A percentile compares a stretch with the other conserved stretches of the same genome.
These are phyloP conservation scores for Drosophila pseudotalamancana DNA, from an alignment of 2,888 invertebrate species.

Conservation along the genomic window DNA sequence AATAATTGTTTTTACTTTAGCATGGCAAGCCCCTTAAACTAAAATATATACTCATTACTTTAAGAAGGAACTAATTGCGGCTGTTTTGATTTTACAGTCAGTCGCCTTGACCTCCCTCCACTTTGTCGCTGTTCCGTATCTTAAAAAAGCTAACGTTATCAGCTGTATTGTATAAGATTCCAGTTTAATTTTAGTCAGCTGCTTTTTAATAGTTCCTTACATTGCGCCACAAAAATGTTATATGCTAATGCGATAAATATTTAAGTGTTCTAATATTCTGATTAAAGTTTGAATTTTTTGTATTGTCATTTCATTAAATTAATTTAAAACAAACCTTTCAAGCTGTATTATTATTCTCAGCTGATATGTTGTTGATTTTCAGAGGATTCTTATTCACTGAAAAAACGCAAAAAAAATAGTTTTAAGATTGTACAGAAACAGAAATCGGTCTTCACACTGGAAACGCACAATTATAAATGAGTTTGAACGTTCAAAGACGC, in stretches of 20 bases:
- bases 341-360: neutral
- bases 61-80: no score
- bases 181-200: constrained; percentile 32
- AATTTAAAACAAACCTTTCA: constrained; percentile 36
- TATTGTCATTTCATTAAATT: neutral
- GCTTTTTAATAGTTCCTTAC: constrained; percentile 9
- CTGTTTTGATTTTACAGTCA: no score
- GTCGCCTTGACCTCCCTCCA: neutral
- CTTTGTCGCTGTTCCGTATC: neutral
- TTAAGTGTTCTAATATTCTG: constrained; percentile 4
- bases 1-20: no score
- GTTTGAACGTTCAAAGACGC: constrained; percentile 20
- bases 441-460: constrained; percentile 83
- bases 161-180: constrained; percentile 15
- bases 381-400: constrained; percentile 5
- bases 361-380: neutral
- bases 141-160: constrained; percentile 7
- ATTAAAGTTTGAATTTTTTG: neutral
- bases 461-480: constrained; percentile 80
- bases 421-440: constrained; percentile 31
- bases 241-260: constrained; percentile 18
- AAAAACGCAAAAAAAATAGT: neutral
- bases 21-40: no score
- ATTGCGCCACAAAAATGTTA: constrained; percentile 7
- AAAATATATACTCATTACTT: no score